A percentile compares a stretch with the other conserved stretches of the same genome.
phyloP scores from a whole-genome alignment of 2,113 vertebrate species.

The Desmodus rotundus region DNA sequence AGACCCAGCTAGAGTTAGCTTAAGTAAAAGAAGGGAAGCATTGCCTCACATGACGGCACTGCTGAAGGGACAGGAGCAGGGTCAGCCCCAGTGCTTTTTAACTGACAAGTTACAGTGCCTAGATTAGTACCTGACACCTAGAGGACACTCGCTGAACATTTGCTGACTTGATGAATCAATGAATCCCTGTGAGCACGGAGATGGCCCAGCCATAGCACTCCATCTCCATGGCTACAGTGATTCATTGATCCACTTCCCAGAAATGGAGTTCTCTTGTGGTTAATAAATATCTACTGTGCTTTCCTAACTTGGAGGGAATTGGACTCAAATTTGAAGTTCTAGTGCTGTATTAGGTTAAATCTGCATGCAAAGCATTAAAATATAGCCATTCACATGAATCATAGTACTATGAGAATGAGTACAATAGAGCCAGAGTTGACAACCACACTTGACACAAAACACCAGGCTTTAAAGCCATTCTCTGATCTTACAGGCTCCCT shows the following conservation, averaged over 20 bases:
- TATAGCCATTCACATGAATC: neutral
- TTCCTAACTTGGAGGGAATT: neutral
- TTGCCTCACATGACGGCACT: neutral
- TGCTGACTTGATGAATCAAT: neutral
- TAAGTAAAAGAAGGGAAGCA: neutral
- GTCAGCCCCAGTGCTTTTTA: neutral
- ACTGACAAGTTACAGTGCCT: neutral
- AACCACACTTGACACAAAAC: neutral
- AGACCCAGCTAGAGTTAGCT: neutral
- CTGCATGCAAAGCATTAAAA: neutral
- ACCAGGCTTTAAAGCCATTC: neutral
- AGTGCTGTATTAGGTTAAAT: neutral
- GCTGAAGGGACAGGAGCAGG: no score
- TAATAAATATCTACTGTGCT: constrained; percentile 9
- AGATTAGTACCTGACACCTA: neutral
- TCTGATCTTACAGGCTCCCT: neutral
- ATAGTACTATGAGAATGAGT: no score
- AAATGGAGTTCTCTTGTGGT: neutral
- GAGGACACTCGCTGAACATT: neutral
- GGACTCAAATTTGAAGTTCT: neutral
- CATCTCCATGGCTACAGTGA: neutral
- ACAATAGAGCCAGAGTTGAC: neutral
- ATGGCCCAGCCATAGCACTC: neutral
- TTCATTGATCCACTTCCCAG: neutral
- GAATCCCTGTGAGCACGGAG: neutral